These are phyloP conservation scores for Nestor notabilis DNA, from an alignment of 2,113 vertebrate genomes.

Conservation along the genomic window DNA sequence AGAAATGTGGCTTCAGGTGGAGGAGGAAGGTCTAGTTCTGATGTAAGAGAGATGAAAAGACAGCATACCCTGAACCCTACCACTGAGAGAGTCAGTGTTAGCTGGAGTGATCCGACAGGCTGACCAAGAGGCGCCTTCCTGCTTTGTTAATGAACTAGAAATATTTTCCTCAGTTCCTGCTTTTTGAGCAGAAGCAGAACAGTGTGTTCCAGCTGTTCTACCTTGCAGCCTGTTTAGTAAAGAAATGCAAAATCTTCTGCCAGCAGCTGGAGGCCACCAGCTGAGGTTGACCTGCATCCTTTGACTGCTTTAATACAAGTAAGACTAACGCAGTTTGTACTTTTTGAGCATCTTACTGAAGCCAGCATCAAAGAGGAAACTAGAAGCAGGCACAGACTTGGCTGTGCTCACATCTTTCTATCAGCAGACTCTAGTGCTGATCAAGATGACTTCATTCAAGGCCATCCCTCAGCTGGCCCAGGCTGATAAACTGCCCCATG, in stretches of 20 bases:
- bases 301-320: neutral
- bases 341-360: neutral
- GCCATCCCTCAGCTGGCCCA: neutral
- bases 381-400: neutral
- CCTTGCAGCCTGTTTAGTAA: neutral
- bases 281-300: neutral
- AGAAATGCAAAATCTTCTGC: neutral
- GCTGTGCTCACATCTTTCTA: neutral
- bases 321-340: neutral
- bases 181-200: neutral
- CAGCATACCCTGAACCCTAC: neutral
- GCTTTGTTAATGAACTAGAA: neutral
- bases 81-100: neutral
- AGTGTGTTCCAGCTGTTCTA: neutral
- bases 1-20: accelerated
- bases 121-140: neutral
- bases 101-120: neutral
- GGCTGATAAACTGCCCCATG: neutral
- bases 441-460: neutral
- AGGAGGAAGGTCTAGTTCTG: neutral
- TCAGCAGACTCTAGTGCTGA: neutral
- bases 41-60: neutral
- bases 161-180: neutral
- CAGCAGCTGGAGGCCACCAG: neutral
- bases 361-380: neutral